These are phyloP conservation scores for Philonicus albiceps DNA, from an alignment of 2,888 invertebrate species.

Conservation along the genomic window DNA sequence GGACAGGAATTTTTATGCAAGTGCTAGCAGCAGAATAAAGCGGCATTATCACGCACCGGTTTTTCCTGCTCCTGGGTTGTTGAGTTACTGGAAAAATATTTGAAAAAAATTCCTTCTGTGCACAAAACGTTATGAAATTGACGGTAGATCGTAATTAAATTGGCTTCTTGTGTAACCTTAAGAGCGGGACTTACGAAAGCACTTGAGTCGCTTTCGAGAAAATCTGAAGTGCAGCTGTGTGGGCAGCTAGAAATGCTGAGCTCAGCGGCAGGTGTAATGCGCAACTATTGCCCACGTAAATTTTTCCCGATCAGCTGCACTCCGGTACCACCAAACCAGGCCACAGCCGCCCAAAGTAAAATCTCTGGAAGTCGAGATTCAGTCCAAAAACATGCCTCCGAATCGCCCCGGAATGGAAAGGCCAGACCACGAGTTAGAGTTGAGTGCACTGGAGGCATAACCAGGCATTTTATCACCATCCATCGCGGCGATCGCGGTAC, in stretches of 20 bases:
- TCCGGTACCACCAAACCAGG: not conserved
- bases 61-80: not conserved
- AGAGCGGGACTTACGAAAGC: not conserved
- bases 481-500: not conserved
- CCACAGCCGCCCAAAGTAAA: not conserved
- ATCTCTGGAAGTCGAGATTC: not conserved
- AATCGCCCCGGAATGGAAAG: not conserved
- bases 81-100: not conserved
- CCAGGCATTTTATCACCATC: not conserved
- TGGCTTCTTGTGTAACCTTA: slow-evolving; percentile 20
- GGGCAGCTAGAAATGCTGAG: not conserved
- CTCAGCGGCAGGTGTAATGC: not conserved
- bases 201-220: not conserved
- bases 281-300: not conserved
- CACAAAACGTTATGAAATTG: not conserved
- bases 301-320: not conserved
- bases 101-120: not conserved
- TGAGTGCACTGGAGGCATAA: not conserved
- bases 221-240: not conserved
- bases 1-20: not conserved
- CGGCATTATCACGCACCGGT: not conserved
- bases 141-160: slow-evolving; percentile 4
- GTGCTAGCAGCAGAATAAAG: not conserved
- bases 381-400: not conserved
- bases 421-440: not conserved